Conservation (phyloP, 2,113 vertebrate species). For the Leptocoma aspasia region DNA sequence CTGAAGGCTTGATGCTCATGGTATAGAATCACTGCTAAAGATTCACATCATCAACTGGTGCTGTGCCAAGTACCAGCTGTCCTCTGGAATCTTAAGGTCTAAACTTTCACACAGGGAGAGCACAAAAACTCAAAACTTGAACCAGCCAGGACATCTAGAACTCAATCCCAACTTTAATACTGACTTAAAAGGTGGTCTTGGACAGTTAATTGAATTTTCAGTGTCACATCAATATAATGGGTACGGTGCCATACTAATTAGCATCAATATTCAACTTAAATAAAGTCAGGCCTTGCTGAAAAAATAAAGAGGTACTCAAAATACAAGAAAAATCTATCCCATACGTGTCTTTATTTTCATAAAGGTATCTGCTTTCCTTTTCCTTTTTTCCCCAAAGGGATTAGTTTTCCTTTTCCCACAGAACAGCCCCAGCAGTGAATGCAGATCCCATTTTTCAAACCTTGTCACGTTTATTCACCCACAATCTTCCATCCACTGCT, state of each 20-base stretch:
- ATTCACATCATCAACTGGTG: not conserved
- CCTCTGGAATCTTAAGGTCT: not conserved
- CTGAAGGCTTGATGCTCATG: not conserved
- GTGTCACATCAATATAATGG: not conserved
- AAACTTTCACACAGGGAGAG: not conserved
- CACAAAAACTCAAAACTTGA: not conserved
- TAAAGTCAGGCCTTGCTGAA: not conserved
- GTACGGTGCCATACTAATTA: not conserved
- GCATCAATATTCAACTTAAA: not conserved
- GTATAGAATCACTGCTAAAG: not conserved
- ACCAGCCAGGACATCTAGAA: not conserved
- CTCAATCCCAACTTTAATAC: not conserved
- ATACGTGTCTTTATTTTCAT: not conserved
- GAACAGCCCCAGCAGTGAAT: not conserved
- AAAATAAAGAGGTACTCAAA: not conserved
- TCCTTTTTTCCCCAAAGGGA: not conserved
- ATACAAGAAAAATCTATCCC: not conserved
- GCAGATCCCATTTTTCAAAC: not conserved
- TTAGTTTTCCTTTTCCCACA: not conserved
- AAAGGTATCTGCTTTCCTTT: not conserved
- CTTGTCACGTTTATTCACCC: accelerated
- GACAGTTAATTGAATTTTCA: not conserved
- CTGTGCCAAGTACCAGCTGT: not conserved
- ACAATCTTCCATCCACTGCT: not conserved
- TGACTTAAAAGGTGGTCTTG: not conserved